Evolutionary conservation across 2,888 invertebrate genomes (phyloP).

Genomic region (Papilio elwesi): DNA sequence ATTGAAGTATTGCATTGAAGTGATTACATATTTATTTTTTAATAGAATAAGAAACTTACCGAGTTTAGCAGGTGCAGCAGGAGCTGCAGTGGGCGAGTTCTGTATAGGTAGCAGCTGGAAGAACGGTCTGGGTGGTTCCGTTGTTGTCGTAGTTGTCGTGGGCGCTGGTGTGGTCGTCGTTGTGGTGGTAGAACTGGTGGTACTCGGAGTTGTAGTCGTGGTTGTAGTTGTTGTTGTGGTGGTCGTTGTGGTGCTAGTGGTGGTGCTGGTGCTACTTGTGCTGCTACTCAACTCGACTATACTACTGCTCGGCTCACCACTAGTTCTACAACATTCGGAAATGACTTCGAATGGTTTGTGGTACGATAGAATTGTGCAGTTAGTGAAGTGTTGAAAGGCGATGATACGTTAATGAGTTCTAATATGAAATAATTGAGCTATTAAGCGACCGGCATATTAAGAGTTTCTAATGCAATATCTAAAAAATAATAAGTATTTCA

Average conservation of each 20-base stretch:
- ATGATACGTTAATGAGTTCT: neutral
- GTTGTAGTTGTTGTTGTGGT: conserved; percentile 63
- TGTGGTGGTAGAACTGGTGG: conserved; percentile 70
- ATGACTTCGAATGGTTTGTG: conserved; percentile 36
- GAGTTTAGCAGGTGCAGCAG: conserved; percentile 59
- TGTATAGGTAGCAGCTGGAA: conserved; percentile 77
- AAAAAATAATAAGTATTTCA: conserved; percentile 1
- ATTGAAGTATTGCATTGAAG: no score
- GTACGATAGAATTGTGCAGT: conserved; percentile 10
- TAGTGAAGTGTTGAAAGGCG: conserved; percentile 9
- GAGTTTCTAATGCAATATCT: neutral
- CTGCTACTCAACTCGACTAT: conserved; percentile 62
- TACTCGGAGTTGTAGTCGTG: conserved; percentile 71
- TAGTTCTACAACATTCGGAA: conserved; percentile 46
- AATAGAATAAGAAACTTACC: conserved; percentile 51
- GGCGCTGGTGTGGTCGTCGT: conserved; percentile 63
- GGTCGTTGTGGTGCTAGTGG: conserved; percentile 49
- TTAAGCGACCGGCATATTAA: neutral
- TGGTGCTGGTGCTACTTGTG: conserved; percentile 59
- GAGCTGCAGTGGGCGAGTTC: conserved; percentile 51
- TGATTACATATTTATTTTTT: no score
- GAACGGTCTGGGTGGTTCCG: conserved; percentile 66
- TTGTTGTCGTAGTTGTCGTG: conserved; percentile 59
- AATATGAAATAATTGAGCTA: conserved; percentile 18
- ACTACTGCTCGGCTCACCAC: conserved; percentile 60